These are phyloP conservation scores for Apotomis turbidana DNA, from an alignment of 2,888 invertebrate species.

Conservation along the genomic window DNA sequence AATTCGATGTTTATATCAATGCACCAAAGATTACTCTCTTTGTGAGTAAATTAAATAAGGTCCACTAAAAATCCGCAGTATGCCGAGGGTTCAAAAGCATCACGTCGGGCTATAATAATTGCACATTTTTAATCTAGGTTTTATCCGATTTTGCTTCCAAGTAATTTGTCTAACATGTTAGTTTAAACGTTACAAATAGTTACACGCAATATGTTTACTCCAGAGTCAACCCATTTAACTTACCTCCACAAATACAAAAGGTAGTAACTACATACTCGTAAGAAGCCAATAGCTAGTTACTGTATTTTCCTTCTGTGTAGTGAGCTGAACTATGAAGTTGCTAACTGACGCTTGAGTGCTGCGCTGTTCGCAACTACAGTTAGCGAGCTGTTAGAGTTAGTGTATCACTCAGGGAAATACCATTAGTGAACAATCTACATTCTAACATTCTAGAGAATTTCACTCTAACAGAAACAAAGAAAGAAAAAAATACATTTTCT, in stretches of 20 bases:
- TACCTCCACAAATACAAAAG: not conserved
- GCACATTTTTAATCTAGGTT: no score
- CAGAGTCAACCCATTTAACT: not conserved
- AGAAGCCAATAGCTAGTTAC: not conserved
- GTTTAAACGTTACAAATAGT: not conserved
- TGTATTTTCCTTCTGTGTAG: not conserved
- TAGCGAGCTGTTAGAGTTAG: slow-evolving; percentile 12
- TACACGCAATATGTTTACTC: not conserved
- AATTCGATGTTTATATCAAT: no score
- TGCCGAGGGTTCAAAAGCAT: no score
- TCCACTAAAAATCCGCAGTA: no score
- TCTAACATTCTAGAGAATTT: no score
- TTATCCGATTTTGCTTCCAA: no score
- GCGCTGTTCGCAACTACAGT: slow-evolving; percentile 16
- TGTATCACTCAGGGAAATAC: slow-evolving; percentile 4
- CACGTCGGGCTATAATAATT: no score
- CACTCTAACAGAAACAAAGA: no score
- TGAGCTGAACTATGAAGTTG: slow-evolving; percentile 4
- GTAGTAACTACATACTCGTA: not conserved
- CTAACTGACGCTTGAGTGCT: slow-evolving; percentile 16
- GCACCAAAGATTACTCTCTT: no score
- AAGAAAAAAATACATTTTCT: no score
- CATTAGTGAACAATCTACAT: not conserved
- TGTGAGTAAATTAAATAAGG: no score
- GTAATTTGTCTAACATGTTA: not conserved